These are phyloP conservation scores for Emydocephalus ijimae DNA, from an alignment of 2,113 vertebrate genomes.

Conservation along the genomic window DNA sequence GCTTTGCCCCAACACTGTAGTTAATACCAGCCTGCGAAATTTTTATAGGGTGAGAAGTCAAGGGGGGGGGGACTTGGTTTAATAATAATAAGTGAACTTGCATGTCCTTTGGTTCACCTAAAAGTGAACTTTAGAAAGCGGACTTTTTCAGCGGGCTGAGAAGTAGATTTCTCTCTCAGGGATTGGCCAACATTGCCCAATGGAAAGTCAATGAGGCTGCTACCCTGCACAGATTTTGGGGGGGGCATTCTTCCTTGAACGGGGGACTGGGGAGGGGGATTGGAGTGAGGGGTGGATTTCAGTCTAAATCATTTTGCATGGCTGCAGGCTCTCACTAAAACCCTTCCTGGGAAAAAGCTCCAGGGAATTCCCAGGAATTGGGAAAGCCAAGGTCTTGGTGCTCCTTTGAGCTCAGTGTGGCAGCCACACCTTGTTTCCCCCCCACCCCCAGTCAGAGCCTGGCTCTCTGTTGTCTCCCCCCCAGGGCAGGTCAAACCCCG, in stretches of 20 bases:
- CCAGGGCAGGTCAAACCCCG: not conserved
- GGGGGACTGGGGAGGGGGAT: not conserved
- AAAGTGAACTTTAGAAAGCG: not conserved
- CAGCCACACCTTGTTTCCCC: not conserved
- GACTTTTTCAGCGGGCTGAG: not conserved
- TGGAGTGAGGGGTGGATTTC: not conserved
- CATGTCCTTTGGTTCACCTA: not conserved
- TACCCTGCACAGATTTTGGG: not conserved
- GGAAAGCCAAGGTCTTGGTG: too few relatives aligned
- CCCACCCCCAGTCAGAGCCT: not conserved
- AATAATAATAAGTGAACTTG: not conserved
- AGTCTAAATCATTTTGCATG: not conserved
- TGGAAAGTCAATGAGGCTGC: not conserved
- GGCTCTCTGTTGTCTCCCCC: constrained; percentile 27
- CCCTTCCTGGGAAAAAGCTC: not conserved
- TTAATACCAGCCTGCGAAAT: constrained; percentile 54
- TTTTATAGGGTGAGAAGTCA: not conserved
- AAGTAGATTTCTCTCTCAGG: not conserved
- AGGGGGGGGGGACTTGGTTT: not conserved
- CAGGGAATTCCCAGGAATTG: not conserved
- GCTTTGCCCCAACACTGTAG: constrained; percentile 35
- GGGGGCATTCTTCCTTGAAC: not conserved
- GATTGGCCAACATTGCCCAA: too few relatives aligned
- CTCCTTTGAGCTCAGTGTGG: not conserved
- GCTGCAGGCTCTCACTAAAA: not conserved